Conservation (phyloP, 2,888 invertebrate genomes). For the Hypolimnas misippus region DNA sequence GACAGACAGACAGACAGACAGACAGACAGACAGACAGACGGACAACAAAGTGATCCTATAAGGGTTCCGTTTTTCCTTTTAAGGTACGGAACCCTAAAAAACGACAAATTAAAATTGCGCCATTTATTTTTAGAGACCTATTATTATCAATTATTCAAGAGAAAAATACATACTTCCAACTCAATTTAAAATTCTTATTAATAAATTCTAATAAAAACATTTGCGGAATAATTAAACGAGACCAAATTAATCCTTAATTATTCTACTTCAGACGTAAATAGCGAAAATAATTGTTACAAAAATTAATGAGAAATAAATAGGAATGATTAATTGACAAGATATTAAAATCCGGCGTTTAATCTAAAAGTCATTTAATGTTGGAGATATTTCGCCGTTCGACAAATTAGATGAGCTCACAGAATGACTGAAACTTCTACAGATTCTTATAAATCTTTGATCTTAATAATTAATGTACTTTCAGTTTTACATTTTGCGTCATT, state of each 20-base stretch:
- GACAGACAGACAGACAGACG: no score
- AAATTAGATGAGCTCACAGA: slow-evolving; percentile 59
- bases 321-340: slow-evolving; percentile 67
- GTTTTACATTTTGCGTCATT: slow-evolving; percentile 17
- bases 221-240: slow-evolving; percentile 14
- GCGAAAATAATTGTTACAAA: slow-evolving; percentile 32
- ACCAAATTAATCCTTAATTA: slow-evolving; percentile 20
- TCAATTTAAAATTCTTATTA: neutral
- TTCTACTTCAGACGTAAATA: slow-evolving; percentile 25
- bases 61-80: no score
- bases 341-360: slow-evolving; percentile 64
- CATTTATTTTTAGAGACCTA: no score
- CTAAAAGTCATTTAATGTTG: slow-evolving; percentile 58
- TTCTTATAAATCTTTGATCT: slow-evolving; percentile 17
- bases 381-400: slow-evolving; percentile 50
- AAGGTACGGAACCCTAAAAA: no score
- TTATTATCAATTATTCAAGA: no score
- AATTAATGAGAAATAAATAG: slow-evolving; percentile 52
- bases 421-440: slow-evolving; percentile 47
- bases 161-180: neutral
- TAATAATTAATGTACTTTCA: slow-evolving; percentile 32
- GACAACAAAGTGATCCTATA: no score
- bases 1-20: no score
- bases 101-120: no score
- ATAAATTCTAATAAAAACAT: slow-evolving; percentile 3